Conservation (phyloP, 1,140 invertebrate species). For the Pentalonia nigronervosa region DNA sequence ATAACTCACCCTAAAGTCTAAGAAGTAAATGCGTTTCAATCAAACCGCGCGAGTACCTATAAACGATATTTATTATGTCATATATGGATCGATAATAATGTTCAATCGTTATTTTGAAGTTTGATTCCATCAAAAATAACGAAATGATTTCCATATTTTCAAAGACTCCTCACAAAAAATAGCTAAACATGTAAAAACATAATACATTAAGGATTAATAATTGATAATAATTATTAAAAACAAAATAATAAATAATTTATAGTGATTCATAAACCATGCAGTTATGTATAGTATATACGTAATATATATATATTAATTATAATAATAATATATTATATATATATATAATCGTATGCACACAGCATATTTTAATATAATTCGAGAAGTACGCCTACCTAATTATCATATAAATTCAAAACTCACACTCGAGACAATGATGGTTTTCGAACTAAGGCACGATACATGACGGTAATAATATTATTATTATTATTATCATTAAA, state of each 20-base stretch:
- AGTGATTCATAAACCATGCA: not conserved
- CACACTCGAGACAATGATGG: not conserved
- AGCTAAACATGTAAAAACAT: not conserved
- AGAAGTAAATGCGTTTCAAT: too few relatives aligned
- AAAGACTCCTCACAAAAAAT: not conserved
- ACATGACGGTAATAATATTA: not conserved
- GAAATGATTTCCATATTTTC: not conserved
- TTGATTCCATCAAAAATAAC: not conserved
- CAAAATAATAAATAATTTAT: not conserved
- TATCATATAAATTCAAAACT: constrained; percentile 19
- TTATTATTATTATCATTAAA: not conserved
- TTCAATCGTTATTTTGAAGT: not conserved
- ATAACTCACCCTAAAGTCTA: not conserved
- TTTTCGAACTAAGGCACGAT: not conserved
- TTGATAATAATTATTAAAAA: not conserved
- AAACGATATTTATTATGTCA: not conserved
- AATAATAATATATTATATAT: not conserved
- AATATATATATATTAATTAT: too few relatives aligned
- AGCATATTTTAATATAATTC: not conserved
- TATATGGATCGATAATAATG: not conserved
- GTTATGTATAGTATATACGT: not conserved
- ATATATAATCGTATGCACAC: not conserved
- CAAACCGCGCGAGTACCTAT: too few relatives aligned
- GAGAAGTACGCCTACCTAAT: constrained; percentile 1
- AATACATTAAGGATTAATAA: not conserved